Evolutionary conservation across 2,113 vertebrate genomes (phyloP).

Genomic region (Machaerirhynchus nigripectus): DNA sequence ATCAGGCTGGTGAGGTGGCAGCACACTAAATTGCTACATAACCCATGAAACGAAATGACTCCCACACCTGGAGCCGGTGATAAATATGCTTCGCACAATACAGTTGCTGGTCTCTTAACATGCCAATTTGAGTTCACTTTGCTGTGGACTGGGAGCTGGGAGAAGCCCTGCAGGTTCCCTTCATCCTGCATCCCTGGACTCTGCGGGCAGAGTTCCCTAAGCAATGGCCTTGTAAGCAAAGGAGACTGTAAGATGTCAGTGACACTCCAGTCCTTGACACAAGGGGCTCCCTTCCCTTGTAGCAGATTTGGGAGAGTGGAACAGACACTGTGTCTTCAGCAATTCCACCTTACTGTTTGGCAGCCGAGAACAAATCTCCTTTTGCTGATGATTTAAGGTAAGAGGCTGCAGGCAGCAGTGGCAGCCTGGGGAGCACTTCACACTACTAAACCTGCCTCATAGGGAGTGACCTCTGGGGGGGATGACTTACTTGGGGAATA

Average conservation of each 20-base stretch:
- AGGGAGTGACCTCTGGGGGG: background rate
- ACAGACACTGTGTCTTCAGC: background rate
- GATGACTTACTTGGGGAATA: background rate
- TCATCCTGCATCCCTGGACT: background rate
- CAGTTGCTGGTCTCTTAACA: background rate
- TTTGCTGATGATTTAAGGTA: background rate
- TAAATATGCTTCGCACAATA: background rate
- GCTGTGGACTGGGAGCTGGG: background rate
- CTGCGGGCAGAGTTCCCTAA: background rate
- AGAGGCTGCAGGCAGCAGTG: background rate
- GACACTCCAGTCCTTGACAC: background rate
- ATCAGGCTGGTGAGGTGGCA: constrained; percentile 47
- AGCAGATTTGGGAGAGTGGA: background rate
- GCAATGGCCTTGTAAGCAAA: background rate
- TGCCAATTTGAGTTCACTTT: background rate
- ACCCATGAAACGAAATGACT: constrained; percentile 1
- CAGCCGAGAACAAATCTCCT: background rate
- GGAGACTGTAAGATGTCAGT: background rate
- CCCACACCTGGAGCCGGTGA: background rate
- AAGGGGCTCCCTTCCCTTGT: background rate
- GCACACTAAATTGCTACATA: constrained; percentile 26
- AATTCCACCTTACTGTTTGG: background rate
- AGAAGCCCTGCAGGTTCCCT: background rate
- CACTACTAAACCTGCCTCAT: background rate
- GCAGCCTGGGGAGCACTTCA: background rate